Percentiles rank a stretch among this genome's conserved stretches.
phyloP scores from a whole-genome alignment of 2,888 invertebrate genomes.

The Sicus ferrugineus region DNA sequence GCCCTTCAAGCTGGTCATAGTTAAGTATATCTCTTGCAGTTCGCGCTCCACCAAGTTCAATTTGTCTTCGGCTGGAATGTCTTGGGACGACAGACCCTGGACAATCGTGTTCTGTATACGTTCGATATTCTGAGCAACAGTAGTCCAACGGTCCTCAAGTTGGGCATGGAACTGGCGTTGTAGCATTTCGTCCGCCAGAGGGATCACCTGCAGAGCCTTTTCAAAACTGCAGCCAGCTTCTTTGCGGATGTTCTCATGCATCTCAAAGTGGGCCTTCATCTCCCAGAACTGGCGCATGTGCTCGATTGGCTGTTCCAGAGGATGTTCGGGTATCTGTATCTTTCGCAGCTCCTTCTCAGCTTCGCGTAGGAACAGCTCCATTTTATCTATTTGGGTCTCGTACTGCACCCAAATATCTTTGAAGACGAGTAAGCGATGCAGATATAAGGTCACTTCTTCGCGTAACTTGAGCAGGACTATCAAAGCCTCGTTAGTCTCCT shows the following conservation, averaged over 20 bases:
- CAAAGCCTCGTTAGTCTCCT: conserved; percentile 76
- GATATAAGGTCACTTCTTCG: conserved; percentile 77
- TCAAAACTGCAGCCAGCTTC: conserved; percentile 79
- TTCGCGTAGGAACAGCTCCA: conserved; percentile 79
- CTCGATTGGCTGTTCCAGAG: conserved; percentile 70
- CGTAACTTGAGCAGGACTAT: conserved; percentile 77
- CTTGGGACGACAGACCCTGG: conserved; percentile 76
- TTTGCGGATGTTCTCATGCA: conserved; percentile 78
- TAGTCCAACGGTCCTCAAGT: conserved; percentile 79
- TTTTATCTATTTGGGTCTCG: conserved; percentile 75
- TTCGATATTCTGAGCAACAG: conserved; percentile 71
- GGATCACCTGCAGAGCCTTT: conserved; percentile 78
- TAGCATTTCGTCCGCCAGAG: conserved; percentile 84
- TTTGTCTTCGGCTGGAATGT: conserved; percentile 78
- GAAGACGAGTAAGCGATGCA: conserved; percentile 77
- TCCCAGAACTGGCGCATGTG: conserved; percentile 89
- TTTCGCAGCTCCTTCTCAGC: conserved; percentile 76
- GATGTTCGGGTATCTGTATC: conserved; percentile 71
- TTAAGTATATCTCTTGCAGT: conserved; percentile 75
- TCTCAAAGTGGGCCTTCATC: conserved; percentile 85
- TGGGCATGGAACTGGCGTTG: conserved; percentile 82
- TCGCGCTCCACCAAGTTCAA: conserved; percentile 79
- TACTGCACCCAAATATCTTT: conserved; percentile 81
- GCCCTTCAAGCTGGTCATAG: conserved; percentile 77
- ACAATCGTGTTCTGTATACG: conserved; percentile 74